Percentiles rank a stretch among this genome's conserved stretches.
Evolutionary conservation across 1,140 invertebrate genomes (phyloP).

Genomic region (Heterodera schachtii): DNA sequence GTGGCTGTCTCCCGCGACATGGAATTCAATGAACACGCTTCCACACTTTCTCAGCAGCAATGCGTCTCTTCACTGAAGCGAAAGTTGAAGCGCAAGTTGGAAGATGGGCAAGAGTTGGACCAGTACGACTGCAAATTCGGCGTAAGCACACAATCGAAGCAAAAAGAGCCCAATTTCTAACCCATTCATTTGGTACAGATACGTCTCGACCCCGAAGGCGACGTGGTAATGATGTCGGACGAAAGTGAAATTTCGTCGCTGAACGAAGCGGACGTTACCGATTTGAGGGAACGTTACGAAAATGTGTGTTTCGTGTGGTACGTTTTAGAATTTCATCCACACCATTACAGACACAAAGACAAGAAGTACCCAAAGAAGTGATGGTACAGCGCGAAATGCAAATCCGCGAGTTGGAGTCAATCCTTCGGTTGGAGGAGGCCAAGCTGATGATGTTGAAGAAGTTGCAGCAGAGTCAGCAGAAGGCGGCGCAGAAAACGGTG

Average conservation of each 20-base stretch:
- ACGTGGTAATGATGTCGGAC: conserved; percentile 59
- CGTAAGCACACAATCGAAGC: background rate
- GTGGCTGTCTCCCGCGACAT: conserved; percentile 19
- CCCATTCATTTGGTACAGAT: conserved; percentile 30
- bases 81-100: conserved; percentile 52
- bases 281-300: conserved; percentile 45
- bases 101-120: conserved; percentile 41
- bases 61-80: conserved; percentile 22
- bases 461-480: conserved; percentile 45
- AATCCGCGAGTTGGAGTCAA: conserved; percentile 49
- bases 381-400: conserved; percentile 48
- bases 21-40: background rate
- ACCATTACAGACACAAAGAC: conserved; percentile 41
- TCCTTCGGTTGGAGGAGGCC: conserved; percentile 55
- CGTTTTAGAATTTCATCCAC: background rate
- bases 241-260: conserved; percentile 63
- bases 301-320: conserved; percentile 6
- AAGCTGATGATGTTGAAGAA: conserved; percentile 58
- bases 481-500: conserved; percentile 26
- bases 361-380: conserved; percentile 44
- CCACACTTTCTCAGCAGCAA: conserved; percentile 25
- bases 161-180: background rate
- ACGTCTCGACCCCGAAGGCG: conserved; percentile 50
- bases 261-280: conserved; percentile 50
- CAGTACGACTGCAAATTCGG: conserved; percentile 60